Base-by-base conservation (phyloP, 1,140 invertebrate genomes). In the Panagrolaimus sp. region DNA sequence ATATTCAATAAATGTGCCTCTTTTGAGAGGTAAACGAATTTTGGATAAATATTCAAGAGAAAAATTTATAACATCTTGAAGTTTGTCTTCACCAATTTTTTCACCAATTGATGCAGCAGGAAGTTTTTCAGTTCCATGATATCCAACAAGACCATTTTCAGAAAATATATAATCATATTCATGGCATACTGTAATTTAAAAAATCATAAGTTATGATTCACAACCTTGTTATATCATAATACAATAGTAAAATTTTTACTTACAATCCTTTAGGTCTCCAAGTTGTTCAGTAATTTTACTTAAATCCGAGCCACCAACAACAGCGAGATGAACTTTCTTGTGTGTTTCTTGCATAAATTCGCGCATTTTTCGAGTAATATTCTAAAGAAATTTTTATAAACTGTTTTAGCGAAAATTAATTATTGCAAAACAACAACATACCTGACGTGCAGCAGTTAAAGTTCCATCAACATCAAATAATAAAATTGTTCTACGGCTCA, bases 391-490 rank as follows among this genome's bases (percentile, higher is more conserved):
- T 13, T 5, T 27, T 14, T 70, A 25, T n/a, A 53, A 44, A 27
- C 13, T 70, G 9, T 71, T 45, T 9, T 31, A n/a, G 16, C 20
- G n/a, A 25, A 53, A 70, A 11, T 76, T 65, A 38, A 67, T 31
- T 27, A 16, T 45, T 42, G 27, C 47, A 25, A 20, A n/a, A 61
- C 65, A 71, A 84, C n/a, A n/a, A n/a, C n/a, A n/a, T n/a, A 89
- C 89, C 86, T 91, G 88, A 78, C 92, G 87, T 4, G 94, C 88
- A 70, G 87, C 85, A 1, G 94, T 98, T 4, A 98, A 83, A 0
- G 96, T 98, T 25, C 96, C 96, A 85, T 98, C 96, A 16, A 98
- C 91, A 86, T 98, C 96, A 83, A 98, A 98, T 3, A 98, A 84
- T 72, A 83, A 83, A 63, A 87, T 80, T 25, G 81, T 84, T 45